These are phyloP conservation scores for Macropodus opercularis DNA, from an alignment of 2,797 vertebrate species.

Conservation along the genomic window DNA sequence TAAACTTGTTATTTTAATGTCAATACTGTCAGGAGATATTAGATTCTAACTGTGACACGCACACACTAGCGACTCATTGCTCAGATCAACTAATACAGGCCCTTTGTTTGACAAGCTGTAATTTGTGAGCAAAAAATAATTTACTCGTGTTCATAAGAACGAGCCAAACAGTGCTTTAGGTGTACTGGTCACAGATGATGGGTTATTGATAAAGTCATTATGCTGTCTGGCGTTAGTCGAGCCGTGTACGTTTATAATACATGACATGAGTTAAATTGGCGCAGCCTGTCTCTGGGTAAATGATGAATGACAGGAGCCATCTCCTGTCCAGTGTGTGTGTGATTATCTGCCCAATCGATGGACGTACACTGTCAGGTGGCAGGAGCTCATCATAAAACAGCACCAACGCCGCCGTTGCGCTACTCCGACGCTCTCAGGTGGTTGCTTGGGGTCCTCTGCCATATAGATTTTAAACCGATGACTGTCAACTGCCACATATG, in stretches of 20 bases:
- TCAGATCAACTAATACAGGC: conserved; percentile 37
- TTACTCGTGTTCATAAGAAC: conserved; percentile 14
- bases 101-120: conserved; percentile 49
- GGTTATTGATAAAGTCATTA: conserved; percentile 69
- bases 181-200: conserved; percentile 56
- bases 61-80: neutral
- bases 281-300: conserved; percentile 30
- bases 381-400: conserved; percentile 29
- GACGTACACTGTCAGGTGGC: conserved; percentile 16
- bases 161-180: conserved; percentile 32
- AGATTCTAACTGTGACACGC: neutral
- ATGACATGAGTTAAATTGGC: conserved; percentile 33
- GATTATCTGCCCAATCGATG: conserved; percentile 41
- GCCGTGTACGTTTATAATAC: conserved; percentile 45
- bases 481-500: neutral
- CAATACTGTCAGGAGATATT: conserved; percentile 26
- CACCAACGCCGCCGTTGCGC: neutral
- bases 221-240: conserved; percentile 37
- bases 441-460: neutral
- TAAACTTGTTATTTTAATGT: conserved; percentile 17
- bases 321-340: conserved; percentile 29
- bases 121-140: conserved; percentile 24
- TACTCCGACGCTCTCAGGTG: neutral
- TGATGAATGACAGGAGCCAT: conserved; percentile 57
- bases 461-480: too few relatives aligned